These are phyloP conservation scores for Ceriagrion tenellum DNA, from an alignment of 2,888 invertebrate species.

Conservation along the genomic window DNA sequence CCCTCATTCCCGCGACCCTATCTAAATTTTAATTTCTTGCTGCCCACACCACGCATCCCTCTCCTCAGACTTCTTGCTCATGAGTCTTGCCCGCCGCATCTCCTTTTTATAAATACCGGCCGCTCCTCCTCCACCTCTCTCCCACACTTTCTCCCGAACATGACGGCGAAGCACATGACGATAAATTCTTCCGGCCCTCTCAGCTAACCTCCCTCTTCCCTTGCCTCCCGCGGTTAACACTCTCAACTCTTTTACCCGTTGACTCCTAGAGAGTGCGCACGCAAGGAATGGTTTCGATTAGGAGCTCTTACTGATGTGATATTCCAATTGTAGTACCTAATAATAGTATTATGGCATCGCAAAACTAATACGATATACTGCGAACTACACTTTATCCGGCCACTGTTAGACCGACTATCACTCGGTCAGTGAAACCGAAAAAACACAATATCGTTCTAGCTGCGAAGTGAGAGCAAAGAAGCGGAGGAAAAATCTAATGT, in stretches of 20 bases:
- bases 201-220: neutral
- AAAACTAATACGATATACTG: too few species aligned
- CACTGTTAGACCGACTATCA: too few species aligned
- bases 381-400: too few species aligned
- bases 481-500: too few species aligned
- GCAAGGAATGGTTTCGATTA: neutral
- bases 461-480: too few species aligned
- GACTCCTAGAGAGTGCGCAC: neutral
- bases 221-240: neutral
- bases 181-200: neutral
- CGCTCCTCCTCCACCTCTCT: neutral
- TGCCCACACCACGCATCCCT: neutral
- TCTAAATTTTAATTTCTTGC: neutral
- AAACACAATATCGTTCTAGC: too few species aligned
- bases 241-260: neutral
- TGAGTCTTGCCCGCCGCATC: neutral
- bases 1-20: neutral
- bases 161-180: neutral
- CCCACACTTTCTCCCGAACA: neutral
- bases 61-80: neutral
- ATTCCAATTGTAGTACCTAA: too few species aligned
- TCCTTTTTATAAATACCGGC: conserved; percentile 18
- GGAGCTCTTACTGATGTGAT: too few species aligned
- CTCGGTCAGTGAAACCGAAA: too few species aligned
- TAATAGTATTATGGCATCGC: too few species aligned